These are phyloP conservation scores for Istiophorus platypterus DNA, from an alignment of 2,113 vertebrate genomes.

Conservation along the genomic window DNA sequence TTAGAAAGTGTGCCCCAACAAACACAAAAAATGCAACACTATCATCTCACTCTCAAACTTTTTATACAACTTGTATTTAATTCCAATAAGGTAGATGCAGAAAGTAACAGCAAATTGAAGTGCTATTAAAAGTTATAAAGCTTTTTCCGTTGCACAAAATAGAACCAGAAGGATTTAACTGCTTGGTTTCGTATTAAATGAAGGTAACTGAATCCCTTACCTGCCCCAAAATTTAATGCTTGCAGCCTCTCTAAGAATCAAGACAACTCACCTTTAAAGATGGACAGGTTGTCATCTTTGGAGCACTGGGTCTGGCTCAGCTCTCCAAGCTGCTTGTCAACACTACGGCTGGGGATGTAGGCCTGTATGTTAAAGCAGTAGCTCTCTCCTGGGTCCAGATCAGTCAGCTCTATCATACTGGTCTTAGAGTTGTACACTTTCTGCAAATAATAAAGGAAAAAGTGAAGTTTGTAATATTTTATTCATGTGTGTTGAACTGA, in stretches of 20 bases:
- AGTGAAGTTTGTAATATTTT: neutral
- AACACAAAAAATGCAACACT: no score
- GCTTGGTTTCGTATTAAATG: neutral
- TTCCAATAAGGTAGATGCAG: neutral
- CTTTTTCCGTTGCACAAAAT: neutral
- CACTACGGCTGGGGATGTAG: conserved; percentile 77
- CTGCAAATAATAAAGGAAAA: conserved; percentile 74
- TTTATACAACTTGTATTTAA: neutral
- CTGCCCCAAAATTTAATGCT: neutral
- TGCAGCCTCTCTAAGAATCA: neutral
- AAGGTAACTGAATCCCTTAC: neutral
- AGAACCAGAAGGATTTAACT: no score
- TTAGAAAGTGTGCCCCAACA: no score
- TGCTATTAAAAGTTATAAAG: no score
- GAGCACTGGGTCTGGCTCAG: conserved; percentile 83
- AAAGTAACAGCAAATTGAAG: no score
- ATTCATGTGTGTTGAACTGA: neutral
- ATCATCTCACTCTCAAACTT: no score
- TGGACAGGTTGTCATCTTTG: neutral
- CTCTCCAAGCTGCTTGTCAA: conserved; percentile 81
- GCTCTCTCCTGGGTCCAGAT: conserved; percentile 82
- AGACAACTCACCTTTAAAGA: conserved; percentile 59
- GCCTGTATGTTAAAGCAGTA: conserved; percentile 92
- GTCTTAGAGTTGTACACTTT: conserved; percentile 78
- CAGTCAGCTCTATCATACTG: conserved; percentile 76